phyloP scores from a whole-genome alignment of 2,797 vertebrate species.

The Melopsittacus undulatus region DNA sequence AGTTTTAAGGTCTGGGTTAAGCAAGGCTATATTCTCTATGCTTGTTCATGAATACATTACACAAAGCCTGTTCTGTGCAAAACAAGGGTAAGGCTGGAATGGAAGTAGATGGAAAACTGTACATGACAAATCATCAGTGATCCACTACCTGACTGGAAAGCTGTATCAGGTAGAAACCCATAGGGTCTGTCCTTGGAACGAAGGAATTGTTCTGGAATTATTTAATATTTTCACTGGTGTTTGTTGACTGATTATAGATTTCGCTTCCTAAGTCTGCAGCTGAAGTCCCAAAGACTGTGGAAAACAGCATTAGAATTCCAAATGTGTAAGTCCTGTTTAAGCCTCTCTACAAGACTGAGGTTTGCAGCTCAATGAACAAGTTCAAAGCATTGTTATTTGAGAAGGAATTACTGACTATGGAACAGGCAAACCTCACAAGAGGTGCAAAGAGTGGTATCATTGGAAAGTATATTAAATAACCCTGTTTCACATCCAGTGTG shows the following conservation, averaged over 20 bases:
- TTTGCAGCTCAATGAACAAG: neutral
- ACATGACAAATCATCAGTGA: neutral
- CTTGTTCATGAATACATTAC: neutral
- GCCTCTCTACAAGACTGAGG: neutral
- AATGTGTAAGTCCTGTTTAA: neutral
- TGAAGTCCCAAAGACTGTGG: neutral
- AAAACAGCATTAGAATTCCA: conserved; percentile 1
- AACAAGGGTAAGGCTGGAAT: neutral
- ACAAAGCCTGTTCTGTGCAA: neutral
- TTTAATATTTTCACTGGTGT: neutral
- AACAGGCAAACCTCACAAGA: neutral
- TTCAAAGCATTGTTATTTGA: neutral
- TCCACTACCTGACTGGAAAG: neutral
- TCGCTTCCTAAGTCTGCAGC: neutral
- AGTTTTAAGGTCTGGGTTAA: neutral
- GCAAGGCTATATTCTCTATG: neutral
- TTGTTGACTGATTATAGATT: conserved; percentile 19
- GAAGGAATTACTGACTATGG: neutral
- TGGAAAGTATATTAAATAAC: neutral
- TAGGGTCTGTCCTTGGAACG: neutral
- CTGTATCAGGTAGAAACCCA: neutral
- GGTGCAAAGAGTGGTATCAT: neutral
- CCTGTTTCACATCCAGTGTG: neutral
- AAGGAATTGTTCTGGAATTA: neutral
- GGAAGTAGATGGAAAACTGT: neutral